Evolutionary conservation across 1,140 invertebrate species (phyloP), one percentile per base, ranked within the genome.

Genomic region (Muscidifurax raptorellus): DNA sequence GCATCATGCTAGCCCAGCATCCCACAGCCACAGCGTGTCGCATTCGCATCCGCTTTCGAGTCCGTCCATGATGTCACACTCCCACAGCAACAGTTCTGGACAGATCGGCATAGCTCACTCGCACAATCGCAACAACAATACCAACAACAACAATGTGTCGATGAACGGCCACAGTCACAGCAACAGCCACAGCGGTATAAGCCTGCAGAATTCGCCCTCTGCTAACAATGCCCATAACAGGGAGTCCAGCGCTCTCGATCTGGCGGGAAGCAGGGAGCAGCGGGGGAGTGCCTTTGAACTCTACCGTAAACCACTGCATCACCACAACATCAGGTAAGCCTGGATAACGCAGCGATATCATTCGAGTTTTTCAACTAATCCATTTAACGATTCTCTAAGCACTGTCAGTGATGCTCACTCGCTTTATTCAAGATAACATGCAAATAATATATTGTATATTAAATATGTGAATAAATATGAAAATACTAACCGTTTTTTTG

Each of bases 281-380:
- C 94, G 97, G 72, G 97, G 97, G n/a, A 98, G 97, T 87, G 98
- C 98, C 13, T 99, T 99, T 91, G 98, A 99, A 90, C 93, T 99
- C 47, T 99, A 99, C 91, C 96, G 97, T 88, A 99, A 99, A 92
- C 97, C 97, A 25, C 94, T 94, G 83, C 94, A 96, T 92, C 95
- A 96, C 93, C 95, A 96, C 89, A 96, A 96, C 89, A 93, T 96
- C 89, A 96, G 96, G 96, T 96, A 94, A 94, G 83, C 87, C 9
- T n/a, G 2, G 12, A 40, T 40, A 40, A 40, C 36, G 5, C 7
- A 40, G 32, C 32, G 9, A 36, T 36, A 7, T 40, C 36, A 40
- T 40, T 9, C 7, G 36, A 18, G 10, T n/a, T 32, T 69, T 74
- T 74, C 27, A 18, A 69, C 66, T 69, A 69, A 69, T 69, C 25